phyloP scores from a whole-genome alignment of 2,113 vertebrate species.

The Haemorhous mexicanus region DNA sequence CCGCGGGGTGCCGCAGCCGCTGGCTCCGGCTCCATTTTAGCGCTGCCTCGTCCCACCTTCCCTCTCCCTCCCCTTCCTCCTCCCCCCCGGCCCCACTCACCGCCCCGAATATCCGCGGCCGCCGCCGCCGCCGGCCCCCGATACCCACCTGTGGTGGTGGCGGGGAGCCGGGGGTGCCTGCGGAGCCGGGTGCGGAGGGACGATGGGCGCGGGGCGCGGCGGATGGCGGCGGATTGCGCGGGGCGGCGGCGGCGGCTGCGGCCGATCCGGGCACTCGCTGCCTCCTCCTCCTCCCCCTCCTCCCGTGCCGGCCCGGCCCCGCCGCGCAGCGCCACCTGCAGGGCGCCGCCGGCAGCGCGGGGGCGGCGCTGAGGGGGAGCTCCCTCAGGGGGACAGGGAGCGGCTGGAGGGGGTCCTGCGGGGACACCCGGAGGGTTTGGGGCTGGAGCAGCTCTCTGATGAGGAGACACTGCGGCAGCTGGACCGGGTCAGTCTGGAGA shows the following conservation, averaged over 20 bases:
- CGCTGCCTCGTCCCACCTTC: conserved; percentile 20
- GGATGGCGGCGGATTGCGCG: conserved; percentile 74
- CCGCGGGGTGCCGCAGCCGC: neutral
- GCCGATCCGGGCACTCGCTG: conserved; percentile 20
- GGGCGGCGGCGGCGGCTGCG: conserved; percentile 24
- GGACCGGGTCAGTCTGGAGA: neutral
- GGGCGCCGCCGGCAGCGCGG: conserved; percentile 33
- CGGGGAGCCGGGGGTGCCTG: conserved; percentile 56
- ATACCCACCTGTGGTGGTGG: conserved; percentile 70
- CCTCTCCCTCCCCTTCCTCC: neutral
- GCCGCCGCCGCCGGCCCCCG: neutral
- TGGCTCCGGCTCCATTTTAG: conserved; percentile 46
- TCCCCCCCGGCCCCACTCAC: neutral
- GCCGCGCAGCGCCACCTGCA: conserved; percentile 67
- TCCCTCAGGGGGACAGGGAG: neutral
- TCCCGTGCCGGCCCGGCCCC: neutral
- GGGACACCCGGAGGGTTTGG: fast-evolving
- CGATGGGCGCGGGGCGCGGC: conserved; percentile 24
- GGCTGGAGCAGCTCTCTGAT: neutral
- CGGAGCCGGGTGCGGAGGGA: conserved; percentile 41
- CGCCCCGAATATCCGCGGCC: neutral
- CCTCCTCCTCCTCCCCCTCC: conserved; percentile 8
- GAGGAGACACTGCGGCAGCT: neutral
- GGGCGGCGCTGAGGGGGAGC: neutral
- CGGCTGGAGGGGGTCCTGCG: neutral